Evolutionary conservation across 2,113 vertebrate genomes (phyloP).

Genomic region (Stigmatopora argus): DNA sequence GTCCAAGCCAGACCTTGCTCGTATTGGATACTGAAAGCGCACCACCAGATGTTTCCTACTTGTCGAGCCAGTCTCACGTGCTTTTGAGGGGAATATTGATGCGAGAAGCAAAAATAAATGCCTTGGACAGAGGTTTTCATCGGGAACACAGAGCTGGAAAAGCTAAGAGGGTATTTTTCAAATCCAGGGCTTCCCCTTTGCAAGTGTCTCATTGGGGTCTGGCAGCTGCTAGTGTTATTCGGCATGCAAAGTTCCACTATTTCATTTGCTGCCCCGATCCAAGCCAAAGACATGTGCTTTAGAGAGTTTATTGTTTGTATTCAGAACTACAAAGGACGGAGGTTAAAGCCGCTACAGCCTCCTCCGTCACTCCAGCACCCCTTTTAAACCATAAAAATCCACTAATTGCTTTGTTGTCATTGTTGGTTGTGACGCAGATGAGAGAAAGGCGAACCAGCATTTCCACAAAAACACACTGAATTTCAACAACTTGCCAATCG

Average conservation of each 20-base stretch:
- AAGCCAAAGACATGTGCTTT: conserved; percentile 45
- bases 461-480: background rate
- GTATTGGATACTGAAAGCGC: conserved; percentile 34
- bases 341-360: conserved; percentile 1
- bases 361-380: conserved; percentile 23
- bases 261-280: conserved; percentile 48
- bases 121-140: conserved; percentile 39
- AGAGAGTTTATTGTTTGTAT: conserved; percentile 23
- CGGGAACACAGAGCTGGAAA: conserved; percentile 53
- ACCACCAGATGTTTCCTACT: conserved; percentile 44
- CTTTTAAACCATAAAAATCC: conserved; percentile 1
- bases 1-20: conserved; percentile 46
- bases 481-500: conserved; percentile 2
- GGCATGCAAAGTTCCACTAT: conserved; percentile 57
- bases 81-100: conserved; percentile 55
- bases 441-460: background rate
- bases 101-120: conserved; percentile 48
- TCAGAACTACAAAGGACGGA: conserved; percentile 8
- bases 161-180: conserved; percentile 45
- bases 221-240: conserved; percentile 29
- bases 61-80: conserved; percentile 18
- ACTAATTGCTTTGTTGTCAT: background rate
- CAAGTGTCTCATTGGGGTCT: conserved; percentile 43
- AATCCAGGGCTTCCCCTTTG: conserved; percentile 55
- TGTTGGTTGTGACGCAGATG: background rate